Conservation (phyloP, 2,797 vertebrate species). For the Rhinoraja longicauda region DNA sequence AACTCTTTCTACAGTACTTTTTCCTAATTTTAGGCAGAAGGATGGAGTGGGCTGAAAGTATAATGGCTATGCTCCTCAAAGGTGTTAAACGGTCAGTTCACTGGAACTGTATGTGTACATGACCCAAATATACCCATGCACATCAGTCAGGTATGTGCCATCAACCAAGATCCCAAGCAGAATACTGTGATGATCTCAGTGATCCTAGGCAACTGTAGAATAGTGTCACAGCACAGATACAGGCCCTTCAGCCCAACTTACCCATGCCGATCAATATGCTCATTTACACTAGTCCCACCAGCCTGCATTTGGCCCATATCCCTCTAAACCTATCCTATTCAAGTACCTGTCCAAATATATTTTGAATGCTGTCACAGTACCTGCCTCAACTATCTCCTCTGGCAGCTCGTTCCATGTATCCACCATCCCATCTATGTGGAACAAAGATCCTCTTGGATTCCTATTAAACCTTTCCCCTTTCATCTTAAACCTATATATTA, state of each 20-base stretch:
- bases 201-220: neutral
- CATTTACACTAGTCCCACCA: too few relatives aligned
- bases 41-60: neutral
- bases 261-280: too few relatives aligned
- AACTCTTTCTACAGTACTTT: neutral
- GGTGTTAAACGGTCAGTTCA: neutral
- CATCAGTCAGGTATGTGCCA: neutral
- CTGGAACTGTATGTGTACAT: neutral
- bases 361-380: too few relatives aligned
- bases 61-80: neutral
- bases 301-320: too few relatives aligned
- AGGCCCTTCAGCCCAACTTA: neutral
- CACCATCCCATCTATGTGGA: neutral
- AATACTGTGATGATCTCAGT: neutral
- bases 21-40: neutral
- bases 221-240: neutral
- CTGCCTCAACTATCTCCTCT: too few relatives aligned
- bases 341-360: too few relatives aligned
- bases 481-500: too few relatives aligned
- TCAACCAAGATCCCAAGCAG: neutral
- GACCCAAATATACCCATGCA: neutral
- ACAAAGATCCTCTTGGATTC: neutral
- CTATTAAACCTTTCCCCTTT: too few relatives aligned
- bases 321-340: too few relatives aligned
- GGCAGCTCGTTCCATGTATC: too few relatives aligned